A percentile compares a stretch with the other conserved stretches of the same genome.
Conservation (phyloP, 1,140 invertebrate species). For the Mya arenaria region DNA sequence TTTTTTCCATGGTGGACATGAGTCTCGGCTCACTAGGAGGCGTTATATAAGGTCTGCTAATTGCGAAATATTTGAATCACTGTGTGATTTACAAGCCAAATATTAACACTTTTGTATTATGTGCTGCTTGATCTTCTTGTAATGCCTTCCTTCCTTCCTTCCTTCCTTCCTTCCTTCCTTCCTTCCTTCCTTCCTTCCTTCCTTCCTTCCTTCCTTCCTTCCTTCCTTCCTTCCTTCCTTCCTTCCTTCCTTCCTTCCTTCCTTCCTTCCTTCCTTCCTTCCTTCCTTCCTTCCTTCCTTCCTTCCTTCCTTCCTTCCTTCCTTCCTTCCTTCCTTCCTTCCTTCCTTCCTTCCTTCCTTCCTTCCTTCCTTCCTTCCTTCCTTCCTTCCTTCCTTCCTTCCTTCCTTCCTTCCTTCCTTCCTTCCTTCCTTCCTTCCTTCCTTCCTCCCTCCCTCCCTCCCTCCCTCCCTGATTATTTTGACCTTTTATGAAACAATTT, state of each 20-base stretch:
- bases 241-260: slow-evolving; percentile 27
- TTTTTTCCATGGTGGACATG: too few species aligned
- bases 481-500: too few species aligned
- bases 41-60: too few species aligned
- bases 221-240: slow-evolving; percentile 38
- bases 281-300: slow-evolving; percentile 27
- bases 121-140: too few species aligned
- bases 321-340: slow-evolving; percentile 24
- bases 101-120: too few species aligned
- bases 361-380: slow-evolving; percentile 24
- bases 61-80: too few species aligned
- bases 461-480: background rate
- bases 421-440: background rate
- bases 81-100: too few species aligned
- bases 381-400: background rate
- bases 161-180: background rate
- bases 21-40: too few species aligned
- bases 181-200: slow-evolving; percentile 1
- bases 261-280: slow-evolving; percentile 20
- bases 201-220: slow-evolving; percentile 46
- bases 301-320: slow-evolving; percentile 40
- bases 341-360: slow-evolving; percentile 31
- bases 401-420: background rate
- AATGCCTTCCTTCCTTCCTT: background rate
- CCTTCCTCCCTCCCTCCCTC: background rate